Evolutionary conservation across 2,888 invertebrate genomes (phyloP).

Genomic region (Galerucella calmariensis): DNA sequence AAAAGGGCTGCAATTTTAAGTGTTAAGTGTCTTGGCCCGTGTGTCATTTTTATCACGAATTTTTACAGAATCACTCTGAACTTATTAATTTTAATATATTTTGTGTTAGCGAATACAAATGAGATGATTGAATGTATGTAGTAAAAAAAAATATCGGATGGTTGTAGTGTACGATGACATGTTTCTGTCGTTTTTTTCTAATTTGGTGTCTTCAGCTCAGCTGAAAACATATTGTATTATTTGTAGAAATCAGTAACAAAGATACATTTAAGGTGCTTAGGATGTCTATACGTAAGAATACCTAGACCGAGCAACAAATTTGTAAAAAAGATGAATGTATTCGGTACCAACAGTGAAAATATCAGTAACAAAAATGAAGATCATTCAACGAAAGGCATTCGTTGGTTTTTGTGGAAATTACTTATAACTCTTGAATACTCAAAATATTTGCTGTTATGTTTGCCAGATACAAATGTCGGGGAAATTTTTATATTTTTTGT

Average conservation of each 20-base stretch:
- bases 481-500: background rate
- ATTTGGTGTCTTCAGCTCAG: slow-evolving; percentile 37
- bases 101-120: slow-evolving; percentile 25
- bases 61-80: slow-evolving; percentile 34
- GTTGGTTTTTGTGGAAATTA: background rate
- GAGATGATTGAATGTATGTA: slow-evolving; percentile 18
- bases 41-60: slow-evolving; percentile 18
- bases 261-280: slow-evolving; percentile 49
- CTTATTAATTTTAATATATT: slow-evolving; percentile 27
- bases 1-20: slow-evolving; percentile 2
- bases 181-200: slow-evolving; percentile 39
- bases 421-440: background rate
- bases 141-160: slow-evolving; percentile 31
- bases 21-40: slow-evolving; percentile 16
- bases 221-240: slow-evolving; percentile 48
- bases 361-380: background rate
- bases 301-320: slow-evolving; percentile 37
- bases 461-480: background rate
- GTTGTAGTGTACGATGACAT: slow-evolving; percentile 27
- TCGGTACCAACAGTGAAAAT: background rate
- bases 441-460: background rate
- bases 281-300: slow-evolving; percentile 42
- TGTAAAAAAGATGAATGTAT: background rate
- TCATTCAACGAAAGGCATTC: background rate
- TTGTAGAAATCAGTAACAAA: slow-evolving; percentile 46